Conservation (phyloP, 2,797 vertebrate genomes). For the Halcyon badia region DNA sequence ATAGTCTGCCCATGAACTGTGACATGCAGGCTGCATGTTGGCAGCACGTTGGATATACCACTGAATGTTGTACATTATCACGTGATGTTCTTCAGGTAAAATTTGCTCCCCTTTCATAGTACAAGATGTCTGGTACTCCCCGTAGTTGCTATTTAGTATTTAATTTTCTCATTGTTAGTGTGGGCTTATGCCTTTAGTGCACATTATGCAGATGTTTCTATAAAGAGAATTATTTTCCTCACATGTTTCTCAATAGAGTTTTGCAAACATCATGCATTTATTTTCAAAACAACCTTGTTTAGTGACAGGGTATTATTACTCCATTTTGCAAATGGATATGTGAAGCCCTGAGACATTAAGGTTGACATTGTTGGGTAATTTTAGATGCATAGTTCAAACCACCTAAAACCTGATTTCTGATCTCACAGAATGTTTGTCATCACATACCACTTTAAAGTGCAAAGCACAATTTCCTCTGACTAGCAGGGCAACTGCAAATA, state of each 20-base stretch:
- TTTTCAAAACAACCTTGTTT: constrained; percentile 22
- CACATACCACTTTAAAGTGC: background rate
- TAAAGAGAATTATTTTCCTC: background rate
- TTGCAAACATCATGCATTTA: background rate
- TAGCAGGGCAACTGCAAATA: background rate
- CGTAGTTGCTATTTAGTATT: background rate
- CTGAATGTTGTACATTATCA: background rate
- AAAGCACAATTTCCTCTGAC: background rate
- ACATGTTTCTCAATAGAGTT: background rate
- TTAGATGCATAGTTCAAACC: background rate
- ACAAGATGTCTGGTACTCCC: background rate
- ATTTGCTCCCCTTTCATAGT: background rate
- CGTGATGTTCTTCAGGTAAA: background rate
- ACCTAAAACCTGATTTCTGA: background rate
- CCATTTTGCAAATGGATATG: background rate
- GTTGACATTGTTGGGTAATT: background rate
- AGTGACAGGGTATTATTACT: constrained; percentile 20
- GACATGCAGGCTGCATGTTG: background rate
- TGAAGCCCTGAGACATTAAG: background rate
- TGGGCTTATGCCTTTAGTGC: background rate
- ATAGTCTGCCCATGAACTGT: background rate
- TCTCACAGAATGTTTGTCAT: constrained; percentile 3
- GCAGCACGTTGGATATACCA: background rate
- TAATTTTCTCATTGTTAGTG: background rate
- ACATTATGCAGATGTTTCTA: background rate